Base-by-base conservation (phyloP, 2,888 invertebrate genomes). In the Aphidoletes aphidimyza region DNA sequence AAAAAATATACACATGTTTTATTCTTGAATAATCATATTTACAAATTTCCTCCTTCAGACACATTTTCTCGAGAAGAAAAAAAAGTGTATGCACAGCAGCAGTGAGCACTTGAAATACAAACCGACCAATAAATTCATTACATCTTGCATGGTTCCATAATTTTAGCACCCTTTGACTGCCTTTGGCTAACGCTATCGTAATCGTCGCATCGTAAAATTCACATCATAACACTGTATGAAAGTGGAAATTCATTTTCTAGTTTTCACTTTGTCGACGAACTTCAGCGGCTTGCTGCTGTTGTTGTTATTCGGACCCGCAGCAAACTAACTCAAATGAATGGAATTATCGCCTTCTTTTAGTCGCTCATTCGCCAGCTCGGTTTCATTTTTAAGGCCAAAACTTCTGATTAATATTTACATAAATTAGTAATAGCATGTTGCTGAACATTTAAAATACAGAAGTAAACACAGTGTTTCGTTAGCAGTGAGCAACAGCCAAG, bases 391-490 rank as follows among this genome's bases (percentile, higher is more conserved):
- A 17, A n/a, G 11, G 11, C 22, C 54, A 26, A 2, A 34, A 69
- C 69, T 69, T 69, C 69, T 30, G 30, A 69, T 69, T 69, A 69
- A 30, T 69, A 69, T 69, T 69, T 69, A 69, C 69, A 69, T 69
- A 69, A 30, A 69, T 69, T 30, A 69, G 69, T 69, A 69, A 34
- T 34, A 69, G 69, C 69, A 69, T 69, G 69, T 69, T 69, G 69
- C 69, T 69, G 9, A 69, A 69, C 69, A 69, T 69, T 69, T 34
- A 69, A 30, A 69, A 14, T 14, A 69, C 1, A 14, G 69, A 42
- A 69, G 30, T 30, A 69, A 26, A 69, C 34, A 69, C 69, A 3
- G 30, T 69, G 30, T 30, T 69, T 30, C 14, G 54, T 11, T 22
- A 26, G 54, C 69, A 34, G n/a, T n/a, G n/a, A 69, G 17, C 34